Conservation (phyloP, 2,113 vertebrate genomes). For the Ciconia stormi region DNA sequence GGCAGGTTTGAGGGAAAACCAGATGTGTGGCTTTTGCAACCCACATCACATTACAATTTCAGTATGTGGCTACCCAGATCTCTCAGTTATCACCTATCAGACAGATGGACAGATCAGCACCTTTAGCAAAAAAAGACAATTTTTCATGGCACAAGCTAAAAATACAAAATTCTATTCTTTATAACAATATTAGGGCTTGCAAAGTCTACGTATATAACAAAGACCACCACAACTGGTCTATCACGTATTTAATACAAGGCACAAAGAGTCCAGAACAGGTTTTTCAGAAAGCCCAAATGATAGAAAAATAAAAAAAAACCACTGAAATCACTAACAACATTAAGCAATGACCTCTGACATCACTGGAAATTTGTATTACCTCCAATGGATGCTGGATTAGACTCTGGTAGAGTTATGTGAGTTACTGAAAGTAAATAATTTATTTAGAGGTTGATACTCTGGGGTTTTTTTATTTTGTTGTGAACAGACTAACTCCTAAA, state of each 20-base stretch:
- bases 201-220: not conserved
- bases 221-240: not conserved
- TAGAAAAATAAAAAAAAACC: not conserved
- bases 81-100: not conserved
- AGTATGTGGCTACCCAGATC: not conserved
- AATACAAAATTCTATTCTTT: not conserved
- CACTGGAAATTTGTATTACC: not conserved
- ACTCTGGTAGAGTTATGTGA: not conserved
- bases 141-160: not conserved
- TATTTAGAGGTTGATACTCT: not conserved
- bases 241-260: not conserved
- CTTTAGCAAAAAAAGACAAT: not conserved
- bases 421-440: not conserved
- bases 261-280: not conserved
- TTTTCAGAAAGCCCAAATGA: not conserved
- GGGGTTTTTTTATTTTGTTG: not conserved
- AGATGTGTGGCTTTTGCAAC: not conserved
- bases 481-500: not conserved
- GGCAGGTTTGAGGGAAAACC: not conserved
- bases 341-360: not conserved
- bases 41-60: not conserved
- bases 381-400: not conserved
- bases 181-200: not conserved
- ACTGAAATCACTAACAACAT: not conserved
- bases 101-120: not conserved